Base-by-base conservation (phyloP, 2,797 vertebrate species). In the Diplodus sargus region DNA sequence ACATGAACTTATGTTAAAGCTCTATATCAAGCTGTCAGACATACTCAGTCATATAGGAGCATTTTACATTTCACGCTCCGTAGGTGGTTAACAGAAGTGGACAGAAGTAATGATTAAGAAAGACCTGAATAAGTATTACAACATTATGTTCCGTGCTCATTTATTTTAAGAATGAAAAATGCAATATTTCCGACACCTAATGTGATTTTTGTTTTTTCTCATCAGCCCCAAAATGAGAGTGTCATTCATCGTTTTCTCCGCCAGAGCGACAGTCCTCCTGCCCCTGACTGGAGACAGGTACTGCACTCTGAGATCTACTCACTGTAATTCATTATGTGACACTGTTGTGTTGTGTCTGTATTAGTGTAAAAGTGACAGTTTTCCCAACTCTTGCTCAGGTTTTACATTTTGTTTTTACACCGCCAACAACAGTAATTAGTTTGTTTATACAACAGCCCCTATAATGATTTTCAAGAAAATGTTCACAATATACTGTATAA, bases 241-340 rank as follows among this genome's bases (percentile, higher is more conserved):
- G 28, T 99, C 97, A 0, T 98, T 98, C 87, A 98, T 99, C 48
- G 96, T 98, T 47, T 99, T 99, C 94, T 98, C 98, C 14, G 93
- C 94, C 47, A 87, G 84, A 86, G 97, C 97, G 1, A 88, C 84
- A 0, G 78, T 95, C 74, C 94, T 98, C 82, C 91, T 99, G 86
- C 95, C 96, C n/a, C 93, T 99, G 81, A 98, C 97, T 17, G 97
- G 97, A 95, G 94, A 98, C 95, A 97, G 97, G 98, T 99, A 92
- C 88, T 86, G 85, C 42, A 57, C 52, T 28, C 23, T 25, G 1
- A 10, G 4, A 70, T 16, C 2, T 5, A 25, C 28, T 59, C 34
- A 16, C 10, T 22, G 4, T 3, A 42, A 25, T 5, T 2, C 1
- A 28, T 43, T 57, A 12, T 20, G 28, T 28, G 10, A 18, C 14